These are phyloP conservation scores for Drosophila lacicola DNA, from an alignment of 2,888 invertebrate species.

Conservation along the genomic window DNA sequence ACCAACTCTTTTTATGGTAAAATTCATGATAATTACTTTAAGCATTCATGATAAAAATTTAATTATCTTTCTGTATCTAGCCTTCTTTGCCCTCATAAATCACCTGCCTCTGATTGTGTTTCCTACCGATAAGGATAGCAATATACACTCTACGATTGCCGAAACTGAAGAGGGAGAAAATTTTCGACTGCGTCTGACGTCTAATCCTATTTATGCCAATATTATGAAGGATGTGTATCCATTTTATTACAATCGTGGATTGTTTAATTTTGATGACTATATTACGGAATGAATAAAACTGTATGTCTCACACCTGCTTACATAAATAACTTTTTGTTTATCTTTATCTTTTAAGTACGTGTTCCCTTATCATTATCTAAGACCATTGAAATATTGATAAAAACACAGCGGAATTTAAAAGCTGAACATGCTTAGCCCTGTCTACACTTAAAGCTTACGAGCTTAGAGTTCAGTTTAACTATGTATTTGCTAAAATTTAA, in stretches of 20 bases:
- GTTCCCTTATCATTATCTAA: constrained; percentile 1
- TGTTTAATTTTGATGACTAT: constrained; percentile 63
- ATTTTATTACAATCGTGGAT: constrained; percentile 77
- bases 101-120: constrained; percentile 62
- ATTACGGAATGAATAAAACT: neutral
- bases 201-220: constrained; percentile 67
- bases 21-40: neutral
- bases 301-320: too few relatives aligned
- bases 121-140: constrained; percentile 73
- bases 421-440: too few relatives aligned
- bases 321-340: too few relatives aligned
- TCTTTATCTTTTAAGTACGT: constrained; percentile 2
- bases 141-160: constrained; percentile 42
- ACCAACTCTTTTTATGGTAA: constrained; percentile 71
- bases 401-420: too few relatives aligned
- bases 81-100: constrained; percentile 58
- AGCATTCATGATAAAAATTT: neutral
- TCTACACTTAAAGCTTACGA: too few relatives aligned
- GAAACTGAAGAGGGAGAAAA: constrained; percentile 56
- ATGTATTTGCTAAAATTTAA: too few relatives aligned
- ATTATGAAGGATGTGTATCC: constrained; percentile 74
- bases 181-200: constrained; percentile 51
- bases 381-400: neutral
- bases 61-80: constrained; percentile 32
- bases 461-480: too few relatives aligned